Evolutionary conservation across 2,113 vertebrate species (phyloP).

Genomic region (Istiophorus platypterus): DNA sequence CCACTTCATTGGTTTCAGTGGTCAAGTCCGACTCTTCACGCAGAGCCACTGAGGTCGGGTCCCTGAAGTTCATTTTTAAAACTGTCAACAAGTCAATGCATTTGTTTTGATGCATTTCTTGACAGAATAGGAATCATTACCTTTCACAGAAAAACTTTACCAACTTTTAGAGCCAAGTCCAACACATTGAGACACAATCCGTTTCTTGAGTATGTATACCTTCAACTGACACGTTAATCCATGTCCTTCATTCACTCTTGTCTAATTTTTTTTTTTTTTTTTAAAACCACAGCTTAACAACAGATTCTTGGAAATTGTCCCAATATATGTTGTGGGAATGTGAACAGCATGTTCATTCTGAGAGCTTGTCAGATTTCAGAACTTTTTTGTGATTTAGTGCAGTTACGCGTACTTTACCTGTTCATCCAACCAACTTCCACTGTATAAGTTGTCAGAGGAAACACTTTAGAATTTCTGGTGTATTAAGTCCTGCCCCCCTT

Average conservation of each 20-base stretch:
- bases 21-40: background rate
- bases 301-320: background rate
- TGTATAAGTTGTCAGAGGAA: background rate
- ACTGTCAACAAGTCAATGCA: background rate
- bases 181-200: conserved; percentile 6
- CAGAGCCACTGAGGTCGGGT: background rate
- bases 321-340: background rate
- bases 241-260: background rate
- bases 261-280: background rate
- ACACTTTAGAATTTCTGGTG: background rate
- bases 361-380: background rate
- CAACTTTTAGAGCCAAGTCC: background rate
- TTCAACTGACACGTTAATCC: background rate
- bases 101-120: conserved; percentile 3
- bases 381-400: background rate
- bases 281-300: background rate
- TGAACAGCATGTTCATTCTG: background rate
- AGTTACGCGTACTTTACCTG: background rate
- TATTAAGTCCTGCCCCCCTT: background rate
- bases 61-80: background rate
- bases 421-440: background rate
- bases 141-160: background rate
- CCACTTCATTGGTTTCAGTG: background rate
- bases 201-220: background rate
- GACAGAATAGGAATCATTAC: background rate